These are phyloP conservation scores for Oreochromis aureus DNA, from an alignment of 2,113 vertebrate genomes.

Conservation along the genomic window DNA sequence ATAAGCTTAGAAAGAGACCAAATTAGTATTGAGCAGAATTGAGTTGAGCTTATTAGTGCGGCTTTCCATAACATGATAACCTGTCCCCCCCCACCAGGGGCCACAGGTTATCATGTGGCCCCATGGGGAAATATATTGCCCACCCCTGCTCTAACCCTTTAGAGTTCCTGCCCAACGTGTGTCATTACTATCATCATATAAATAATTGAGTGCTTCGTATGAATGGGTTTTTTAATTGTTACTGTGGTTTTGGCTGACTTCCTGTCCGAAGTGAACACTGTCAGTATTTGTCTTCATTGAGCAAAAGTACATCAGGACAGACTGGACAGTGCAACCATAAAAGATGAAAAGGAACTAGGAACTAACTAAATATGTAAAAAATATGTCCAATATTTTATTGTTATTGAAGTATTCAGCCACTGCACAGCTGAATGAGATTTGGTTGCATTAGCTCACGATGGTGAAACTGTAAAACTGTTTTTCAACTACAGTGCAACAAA, in stretches of 20 bases:
- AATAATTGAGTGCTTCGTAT: not conserved
- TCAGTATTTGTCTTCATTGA: not conserved
- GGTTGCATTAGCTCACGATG: not conserved
- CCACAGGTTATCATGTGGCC: not conserved
- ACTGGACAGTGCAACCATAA: not conserved
- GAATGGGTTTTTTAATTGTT: not conserved
- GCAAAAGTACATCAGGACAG: not conserved
- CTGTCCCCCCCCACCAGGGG: not conserved
- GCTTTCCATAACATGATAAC: not conserved
- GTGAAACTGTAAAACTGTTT: not conserved
- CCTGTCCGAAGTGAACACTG: not conserved
- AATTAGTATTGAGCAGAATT: not conserved
- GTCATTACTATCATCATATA: not conserved
- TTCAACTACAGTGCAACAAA: not conserved
- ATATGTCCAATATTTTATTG: not conserved
- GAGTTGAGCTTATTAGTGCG: not conserved
- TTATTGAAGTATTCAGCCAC: not conserved
- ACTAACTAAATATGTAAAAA: not conserved
- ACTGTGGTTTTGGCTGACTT: slow-evolving; percentile 14
- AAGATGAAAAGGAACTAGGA: not conserved
- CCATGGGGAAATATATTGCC: not conserved
- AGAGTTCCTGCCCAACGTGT: not conserved
- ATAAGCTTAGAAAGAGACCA: not conserved
- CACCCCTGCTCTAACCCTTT: not conserved
- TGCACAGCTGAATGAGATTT: not conserved